Evolutionary conservation across 2,113 vertebrate species (phyloP), one percentile per base, ranked within the genome.

Genomic region (Taurulus bubalis): DNA sequence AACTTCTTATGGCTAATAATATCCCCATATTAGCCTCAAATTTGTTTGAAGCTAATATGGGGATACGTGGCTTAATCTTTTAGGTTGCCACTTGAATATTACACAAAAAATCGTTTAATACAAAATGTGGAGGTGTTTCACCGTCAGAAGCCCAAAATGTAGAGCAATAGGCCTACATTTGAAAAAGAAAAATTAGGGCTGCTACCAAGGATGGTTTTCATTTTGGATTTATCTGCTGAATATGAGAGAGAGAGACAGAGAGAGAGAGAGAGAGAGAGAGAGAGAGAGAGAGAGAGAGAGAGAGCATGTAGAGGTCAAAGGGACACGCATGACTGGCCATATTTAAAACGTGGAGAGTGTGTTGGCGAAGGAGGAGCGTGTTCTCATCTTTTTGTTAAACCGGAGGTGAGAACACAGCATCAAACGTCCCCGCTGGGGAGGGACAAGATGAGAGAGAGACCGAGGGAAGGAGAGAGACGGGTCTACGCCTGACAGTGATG

Each of bases 371-470:
- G 75, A 45, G 40, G 36, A 22, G 30, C 8, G 71, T 60, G 83
- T 53, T 87, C 38, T 60, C 14, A 51, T 62, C 6, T 64, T 32
- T 45, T 51, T 64, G 66, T 75, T 77, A 22, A 40, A 53, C 32
- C 28, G 1, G 74, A 91, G 86, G 86, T 87, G 86, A 83, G 82
- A 87, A 87, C 76, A 71, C 58, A 20, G 63, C 67, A 40, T 66
- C 71, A 81, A 83, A 77, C 42, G 16, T 22, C 77, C 62, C 66
- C 79, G 66, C 22, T 2, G 51, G 53, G 81, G 78, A 28, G 56
- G 30, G 40, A 68, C 56, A 49, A 60, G 71, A 72, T 36, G 62
- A 51, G 18, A 62, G 63, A 11, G 9, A 24, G 10, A 15, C 11
- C 6, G 24, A 28, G 11, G 24, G 55, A 58, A 28, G 1, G 24